phyloP scores from a whole-genome alignment of 2,113 vertebrate genomes.

The Patagioenas fasciata region DNA sequence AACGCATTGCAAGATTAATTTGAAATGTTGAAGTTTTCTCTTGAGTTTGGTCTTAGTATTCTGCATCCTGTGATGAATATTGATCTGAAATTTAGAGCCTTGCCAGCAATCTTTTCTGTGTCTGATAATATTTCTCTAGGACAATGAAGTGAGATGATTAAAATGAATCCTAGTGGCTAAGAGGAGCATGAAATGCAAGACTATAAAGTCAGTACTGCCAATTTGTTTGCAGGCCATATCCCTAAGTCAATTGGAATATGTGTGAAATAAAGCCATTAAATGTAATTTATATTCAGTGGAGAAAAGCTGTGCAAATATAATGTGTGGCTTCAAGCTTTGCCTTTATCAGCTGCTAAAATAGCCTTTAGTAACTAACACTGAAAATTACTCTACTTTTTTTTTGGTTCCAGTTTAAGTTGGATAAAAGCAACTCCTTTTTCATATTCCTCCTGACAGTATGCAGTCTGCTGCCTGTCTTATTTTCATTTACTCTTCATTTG shows the following conservation, averaged over 20 bases:
- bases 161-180: conserved; percentile 38
- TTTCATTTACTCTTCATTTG: neutral
- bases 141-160: conserved; percentile 57
- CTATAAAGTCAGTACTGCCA: conserved; percentile 9
- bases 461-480: neutral
- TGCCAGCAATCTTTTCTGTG: neutral
- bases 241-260: conserved; percentile 29
- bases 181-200: conserved; percentile 7
- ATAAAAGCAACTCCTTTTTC: neutral
- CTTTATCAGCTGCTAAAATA: conserved; percentile 41
- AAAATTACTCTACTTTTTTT: neutral
- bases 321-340: conserved; percentile 36
- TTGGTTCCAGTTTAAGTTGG: neutral
- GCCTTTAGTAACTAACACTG: neutral
- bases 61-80: conserved; percentile 12
- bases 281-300: conserved; percentile 46
- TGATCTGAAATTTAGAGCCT: conserved; percentile 28
- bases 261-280: conserved; percentile 59
- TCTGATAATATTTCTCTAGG: conserved; percentile 51
- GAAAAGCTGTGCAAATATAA: conserved; percentile 28
- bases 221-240: conserved; percentile 51
- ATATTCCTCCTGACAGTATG: neutral
- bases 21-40: conserved; percentile 3
- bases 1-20: conserved; percentile 5
- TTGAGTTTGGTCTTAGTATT: neutral